Percentiles rank a stretch among this genome's conserved stretches.
Evolutionary conservation across 2,113 vertebrate species (phyloP).

Genomic region (Callopanchax toddi): DNA sequence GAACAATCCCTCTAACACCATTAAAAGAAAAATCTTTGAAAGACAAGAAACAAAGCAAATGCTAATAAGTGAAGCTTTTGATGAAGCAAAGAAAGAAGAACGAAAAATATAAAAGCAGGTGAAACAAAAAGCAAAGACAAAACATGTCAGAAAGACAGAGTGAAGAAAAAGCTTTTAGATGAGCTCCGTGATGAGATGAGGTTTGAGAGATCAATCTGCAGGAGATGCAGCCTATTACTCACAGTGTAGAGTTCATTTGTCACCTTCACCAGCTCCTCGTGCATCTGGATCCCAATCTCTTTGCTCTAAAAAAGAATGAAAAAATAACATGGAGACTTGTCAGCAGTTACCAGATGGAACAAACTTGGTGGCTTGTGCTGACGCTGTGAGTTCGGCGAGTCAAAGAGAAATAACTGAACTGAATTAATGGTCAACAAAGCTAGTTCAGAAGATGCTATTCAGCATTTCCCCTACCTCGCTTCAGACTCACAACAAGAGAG

Average conservation of each 20-base stretch:
- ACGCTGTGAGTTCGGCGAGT: constrained; percentile 15
- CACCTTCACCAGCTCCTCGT: constrained; percentile 97
- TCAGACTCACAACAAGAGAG: background rate
- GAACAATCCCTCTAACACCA: background rate
- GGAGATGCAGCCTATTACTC: constrained; percentile 70
- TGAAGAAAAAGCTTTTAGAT: constrained; percentile 6
- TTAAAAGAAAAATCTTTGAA: background rate
- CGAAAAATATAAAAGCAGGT: background rate
- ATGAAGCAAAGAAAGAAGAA: background rate
- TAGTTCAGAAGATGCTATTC: background rate
- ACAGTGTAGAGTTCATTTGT: constrained; percentile 99
- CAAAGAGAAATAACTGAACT: background rate
- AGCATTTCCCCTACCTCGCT: background rate
- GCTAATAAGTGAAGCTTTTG: background rate
- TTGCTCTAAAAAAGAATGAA: constrained; percentile 84
- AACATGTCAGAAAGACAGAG: constrained; percentile 2
- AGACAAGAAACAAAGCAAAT: background rate
- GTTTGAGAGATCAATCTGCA: constrained; percentile 38
- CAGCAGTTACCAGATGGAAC: constrained; percentile 20
- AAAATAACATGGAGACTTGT: constrained; percentile 17
- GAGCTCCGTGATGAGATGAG: constrained; percentile 31
- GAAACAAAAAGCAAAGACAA: background rate
- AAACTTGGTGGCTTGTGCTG: constrained; percentile 6
- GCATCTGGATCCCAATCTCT: constrained; percentile 98
- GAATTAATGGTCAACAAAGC: background rate